Percentiles rank a stretch among this genome's conserved stretches.
Evolutionary conservation across 2,888 invertebrate genomes (phyloP).

Genomic region (Mythimna loreyi): DNA sequence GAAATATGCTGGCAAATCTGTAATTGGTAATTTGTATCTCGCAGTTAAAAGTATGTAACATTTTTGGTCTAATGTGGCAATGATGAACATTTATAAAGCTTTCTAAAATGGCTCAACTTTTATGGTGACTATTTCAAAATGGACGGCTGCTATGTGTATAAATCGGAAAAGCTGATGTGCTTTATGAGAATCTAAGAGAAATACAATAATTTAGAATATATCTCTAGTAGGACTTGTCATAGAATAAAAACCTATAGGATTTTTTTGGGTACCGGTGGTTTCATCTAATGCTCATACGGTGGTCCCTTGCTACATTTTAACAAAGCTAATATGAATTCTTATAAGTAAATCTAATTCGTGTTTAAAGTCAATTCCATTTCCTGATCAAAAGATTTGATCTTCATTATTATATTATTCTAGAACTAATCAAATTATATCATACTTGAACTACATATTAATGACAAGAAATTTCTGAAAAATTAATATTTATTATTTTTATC

Average conservation of each 20-base stretch:
- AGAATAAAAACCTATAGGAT: constrained; percentile 26
- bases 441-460: constrained; percentile 10
- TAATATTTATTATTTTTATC: neutral
- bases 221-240: constrained; percentile 42
- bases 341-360: constrained; percentile 42
- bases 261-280: constrained; percentile 43
- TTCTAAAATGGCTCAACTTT: constrained; percentile 27
- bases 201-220: constrained; percentile 39
- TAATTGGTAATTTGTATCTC: constrained; percentile 19
- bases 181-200: constrained; percentile 50
- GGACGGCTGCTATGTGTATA: constrained; percentile 70
- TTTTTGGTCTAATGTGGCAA: constrained; percentile 17
- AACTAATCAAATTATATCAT: constrained; percentile 13
- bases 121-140: constrained; percentile 67
- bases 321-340: constrained; percentile 44
- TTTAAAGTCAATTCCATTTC: constrained; percentile 61
- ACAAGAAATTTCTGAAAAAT: constrained; percentile 5
- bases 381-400: constrained; percentile 51
- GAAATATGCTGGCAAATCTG: constrained; percentile 31
- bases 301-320: constrained; percentile 58
- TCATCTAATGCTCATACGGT: constrained; percentile 47
- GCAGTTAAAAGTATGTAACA: constrained; percentile 5
- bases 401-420: constrained; percentile 28
- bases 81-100: constrained; percentile 16
- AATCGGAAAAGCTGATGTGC: constrained; percentile 61